phyloP scores from a whole-genome alignment of 2,113 vertebrate species.

The Dipodomys spectabilis region DNA sequence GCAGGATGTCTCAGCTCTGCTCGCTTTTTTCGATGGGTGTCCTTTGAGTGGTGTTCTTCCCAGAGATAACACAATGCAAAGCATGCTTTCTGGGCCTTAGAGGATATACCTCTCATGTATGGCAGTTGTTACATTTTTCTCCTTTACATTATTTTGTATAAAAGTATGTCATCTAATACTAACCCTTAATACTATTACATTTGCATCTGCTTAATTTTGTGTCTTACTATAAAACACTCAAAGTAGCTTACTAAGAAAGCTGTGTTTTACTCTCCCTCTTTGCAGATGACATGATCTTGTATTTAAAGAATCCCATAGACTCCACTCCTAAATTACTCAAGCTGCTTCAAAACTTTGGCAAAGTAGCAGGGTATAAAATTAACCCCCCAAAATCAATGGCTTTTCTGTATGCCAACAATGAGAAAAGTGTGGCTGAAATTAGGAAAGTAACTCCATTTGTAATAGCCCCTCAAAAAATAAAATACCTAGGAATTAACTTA shows the following conservation, averaged over 20 bases:
- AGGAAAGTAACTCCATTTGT: too few relatives aligned
- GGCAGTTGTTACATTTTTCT: not conserved
- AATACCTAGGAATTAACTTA: too few relatives aligned
- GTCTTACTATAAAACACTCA: not conserved
- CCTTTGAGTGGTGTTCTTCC: not conserved
- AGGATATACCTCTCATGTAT: not conserved
- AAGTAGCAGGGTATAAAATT: too few relatives aligned
- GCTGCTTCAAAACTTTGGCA: too few relatives aligned
- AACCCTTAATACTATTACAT: not conserved
- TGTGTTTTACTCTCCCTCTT: too few relatives aligned
- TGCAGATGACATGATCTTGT: too few relatives aligned
- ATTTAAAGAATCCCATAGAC: too few relatives aligned
- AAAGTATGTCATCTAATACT: not conserved
- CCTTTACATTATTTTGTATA: not conserved
- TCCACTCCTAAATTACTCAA: too few relatives aligned
- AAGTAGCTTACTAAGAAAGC: not conserved
- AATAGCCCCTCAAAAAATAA: too few relatives aligned
- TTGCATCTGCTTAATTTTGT: not conserved
- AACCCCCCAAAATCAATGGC: too few relatives aligned
- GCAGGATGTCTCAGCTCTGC: rapidly evolving
- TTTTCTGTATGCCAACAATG: too few relatives aligned
- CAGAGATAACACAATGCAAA: not conserved
- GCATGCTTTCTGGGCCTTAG: not conserved
- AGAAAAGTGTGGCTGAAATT: too few relatives aligned
- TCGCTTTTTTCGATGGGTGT: not conserved